A percentile compares a stretch with the other conserved stretches of the same genome.
phyloP scores from a whole-genome alignment of 2,113 vertebrate species.

The Sinocyclocheilus grahami region DNA sequence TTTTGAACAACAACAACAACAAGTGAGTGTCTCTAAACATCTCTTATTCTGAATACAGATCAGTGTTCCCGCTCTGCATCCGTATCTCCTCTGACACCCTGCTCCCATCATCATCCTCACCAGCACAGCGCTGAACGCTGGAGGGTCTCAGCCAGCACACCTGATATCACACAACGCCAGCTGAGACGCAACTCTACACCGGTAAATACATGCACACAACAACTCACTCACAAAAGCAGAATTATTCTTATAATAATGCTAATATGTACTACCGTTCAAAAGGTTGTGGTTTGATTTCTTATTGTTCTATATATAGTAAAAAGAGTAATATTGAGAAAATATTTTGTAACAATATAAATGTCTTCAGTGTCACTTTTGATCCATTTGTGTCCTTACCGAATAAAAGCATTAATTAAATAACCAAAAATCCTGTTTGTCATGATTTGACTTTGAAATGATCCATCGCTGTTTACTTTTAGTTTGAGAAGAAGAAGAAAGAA shows the following conservation, averaged over 20 bases:
- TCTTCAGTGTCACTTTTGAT: too few relatives aligned
- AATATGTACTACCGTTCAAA: neutral
- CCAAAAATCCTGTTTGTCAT: neutral
- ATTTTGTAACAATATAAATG: too few relatives aligned
- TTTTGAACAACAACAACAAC: too few relatives aligned
- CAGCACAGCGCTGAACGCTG: slow-evolving; percentile 79
- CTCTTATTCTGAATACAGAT: slow-evolving; percentile 63
- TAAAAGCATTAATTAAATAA: neutral
- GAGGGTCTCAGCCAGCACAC: slow-evolving; percentile 81
- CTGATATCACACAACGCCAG: slow-evolving; percentile 80
- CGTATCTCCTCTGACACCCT: slow-evolving; percentile 83
- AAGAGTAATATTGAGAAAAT: neutral
- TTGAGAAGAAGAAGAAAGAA: slow-evolving; percentile 91
- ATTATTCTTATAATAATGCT: neutral
- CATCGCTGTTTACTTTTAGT: slow-evolving; percentile 51
- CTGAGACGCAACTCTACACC: slow-evolving; percentile 76
- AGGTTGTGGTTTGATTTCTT: too few relatives aligned
- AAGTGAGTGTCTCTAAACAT: too few relatives aligned
- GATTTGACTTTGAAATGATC: neutral
- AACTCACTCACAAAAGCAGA: slow-evolving; percentile 2
- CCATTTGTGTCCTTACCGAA: too few relatives aligned
- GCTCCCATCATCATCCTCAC: slow-evolving; percentile 77
- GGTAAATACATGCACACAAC: slow-evolving; percentile 68
- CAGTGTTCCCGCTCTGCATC: slow-evolving; percentile 90
- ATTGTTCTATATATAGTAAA: neutral